Percentiles rank a stretch among this genome's conserved stretches.
Conservation (phyloP, 2,888 invertebrate genomes). For the Zhuqinia jingwanae region DNA sequence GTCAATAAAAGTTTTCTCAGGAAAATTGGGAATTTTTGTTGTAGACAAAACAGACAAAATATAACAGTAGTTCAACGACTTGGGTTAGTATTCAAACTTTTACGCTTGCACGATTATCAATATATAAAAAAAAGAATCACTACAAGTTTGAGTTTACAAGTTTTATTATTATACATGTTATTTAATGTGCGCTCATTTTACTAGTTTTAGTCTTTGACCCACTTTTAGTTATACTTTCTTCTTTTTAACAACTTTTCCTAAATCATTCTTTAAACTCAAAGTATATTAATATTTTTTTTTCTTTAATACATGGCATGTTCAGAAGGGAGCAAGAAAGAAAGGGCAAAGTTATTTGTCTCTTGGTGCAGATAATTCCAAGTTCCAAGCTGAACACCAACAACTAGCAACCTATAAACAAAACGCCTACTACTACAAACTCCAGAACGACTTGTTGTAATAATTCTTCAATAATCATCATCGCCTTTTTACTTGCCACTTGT, state of each 20-base stretch:
- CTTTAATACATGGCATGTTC: too few relatives aligned
- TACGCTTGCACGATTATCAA: too few relatives aligned
- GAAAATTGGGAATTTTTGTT: too few relatives aligned
- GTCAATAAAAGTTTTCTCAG: too few relatives aligned
- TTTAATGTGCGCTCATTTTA: neutral
- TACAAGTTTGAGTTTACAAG: too few relatives aligned
- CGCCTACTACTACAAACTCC: neutral
- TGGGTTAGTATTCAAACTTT: too few relatives aligned
- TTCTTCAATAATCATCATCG: constrained; percentile 12
- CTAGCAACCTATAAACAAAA: neutral
- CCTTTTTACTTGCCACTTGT: neutral
- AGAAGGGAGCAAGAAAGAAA: too few relatives aligned
- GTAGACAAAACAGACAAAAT: too few relatives aligned
- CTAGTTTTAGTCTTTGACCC: neutral
- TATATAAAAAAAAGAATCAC: too few relatives aligned
- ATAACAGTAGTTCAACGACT: too few relatives aligned
- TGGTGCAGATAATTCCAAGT: neutral
- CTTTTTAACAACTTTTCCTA: neutral
- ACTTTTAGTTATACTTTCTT: neutral
- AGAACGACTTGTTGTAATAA: constrained; percentile 6
- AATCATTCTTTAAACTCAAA: neutral
- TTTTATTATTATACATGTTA: too few relatives aligned
- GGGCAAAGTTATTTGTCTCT: neutral
- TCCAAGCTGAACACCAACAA: neutral
- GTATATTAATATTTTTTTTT: too few relatives aligned